These are phyloP conservation scores for Meloidogyne exigua DNA, from an alignment of 1,140 invertebrate species.

Conservation along the genomic window DNA sequence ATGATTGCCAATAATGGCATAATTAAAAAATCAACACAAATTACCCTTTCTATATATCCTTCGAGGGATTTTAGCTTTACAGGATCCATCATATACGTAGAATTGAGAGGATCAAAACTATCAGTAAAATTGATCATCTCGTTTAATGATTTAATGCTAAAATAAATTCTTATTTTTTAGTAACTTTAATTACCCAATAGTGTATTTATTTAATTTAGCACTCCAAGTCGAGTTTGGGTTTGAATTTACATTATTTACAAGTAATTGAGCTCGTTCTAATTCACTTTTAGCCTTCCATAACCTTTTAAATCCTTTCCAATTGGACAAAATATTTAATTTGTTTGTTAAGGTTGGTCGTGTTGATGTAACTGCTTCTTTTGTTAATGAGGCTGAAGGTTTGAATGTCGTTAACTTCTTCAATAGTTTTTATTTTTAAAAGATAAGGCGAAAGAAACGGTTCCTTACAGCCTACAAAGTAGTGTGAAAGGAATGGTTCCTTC, in stretches of 20 bases:
- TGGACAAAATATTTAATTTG: not conserved
- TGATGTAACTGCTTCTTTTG: not conserved
- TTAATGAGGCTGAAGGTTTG: not conserved
- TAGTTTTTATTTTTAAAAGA: no score
- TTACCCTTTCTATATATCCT: slow-evolving; percentile 13
- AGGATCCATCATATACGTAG: slow-evolving; percentile 25
- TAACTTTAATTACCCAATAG: slow-evolving; percentile 7
- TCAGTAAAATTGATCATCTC: slow-evolving; percentile 23
- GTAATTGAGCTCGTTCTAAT: slow-evolving; percentile 9
- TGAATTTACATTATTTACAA: slow-evolving; percentile 17
- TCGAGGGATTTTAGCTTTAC: slow-evolving; percentile 12
- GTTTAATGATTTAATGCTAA: slow-evolving; percentile 16
- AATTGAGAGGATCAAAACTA: slow-evolving; percentile 21
- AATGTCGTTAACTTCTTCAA: not conserved
- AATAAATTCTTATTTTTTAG: not conserved
- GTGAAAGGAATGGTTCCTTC: not conserved
- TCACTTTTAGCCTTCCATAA: slow-evolving; percentile 11
- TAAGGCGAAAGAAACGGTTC: no score
- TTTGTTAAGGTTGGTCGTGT: not conserved
- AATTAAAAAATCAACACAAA: not conserved
- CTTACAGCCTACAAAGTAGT: no score
- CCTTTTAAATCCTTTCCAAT: not conserved
- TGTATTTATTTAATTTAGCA: slow-evolving; percentile 14
- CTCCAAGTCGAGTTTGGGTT: slow-evolving; percentile 24
- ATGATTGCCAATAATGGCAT: no score